Percentiles rank a stretch among this genome's conserved stretches.
These are phyloP conservation scores for Hoplodrina ambigua DNA, from an alignment of 2,888 invertebrate species.

Conservation along the genomic window DNA sequence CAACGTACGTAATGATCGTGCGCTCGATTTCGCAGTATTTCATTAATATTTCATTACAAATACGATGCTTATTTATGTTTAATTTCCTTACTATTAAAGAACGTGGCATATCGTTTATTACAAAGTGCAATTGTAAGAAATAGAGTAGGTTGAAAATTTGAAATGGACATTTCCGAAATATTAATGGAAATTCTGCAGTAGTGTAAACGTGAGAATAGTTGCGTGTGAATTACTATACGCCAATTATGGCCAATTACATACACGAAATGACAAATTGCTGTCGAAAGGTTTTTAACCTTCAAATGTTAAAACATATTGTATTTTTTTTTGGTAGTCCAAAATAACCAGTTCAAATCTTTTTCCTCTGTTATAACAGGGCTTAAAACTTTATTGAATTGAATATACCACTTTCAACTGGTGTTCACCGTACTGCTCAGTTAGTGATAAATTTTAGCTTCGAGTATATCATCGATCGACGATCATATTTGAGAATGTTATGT, in stretches of 20 bases:
- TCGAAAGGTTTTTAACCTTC: conserved; percentile 80
- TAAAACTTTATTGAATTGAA: neutral
- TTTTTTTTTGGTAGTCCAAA: conserved; percentile 16
- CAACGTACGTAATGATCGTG: conserved; percentile 51
- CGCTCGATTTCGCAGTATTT: conserved; percentile 53
- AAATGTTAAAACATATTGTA: conserved; percentile 31
- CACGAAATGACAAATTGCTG: conserved; percentile 76
- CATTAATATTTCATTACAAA: conserved; percentile 46
- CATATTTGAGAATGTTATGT: no score
- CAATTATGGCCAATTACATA: conserved; percentile 76
- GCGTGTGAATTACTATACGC: conserved; percentile 73
- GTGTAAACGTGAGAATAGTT: conserved; percentile 70
- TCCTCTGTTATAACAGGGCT: neutral
- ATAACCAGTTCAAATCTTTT: neutral
- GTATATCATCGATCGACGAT: no score
- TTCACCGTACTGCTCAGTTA: neutral
- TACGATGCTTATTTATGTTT: conserved; percentile 36
- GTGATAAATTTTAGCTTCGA: no score
- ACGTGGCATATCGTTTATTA: conserved; percentile 43
- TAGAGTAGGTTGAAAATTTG: conserved; percentile 39
- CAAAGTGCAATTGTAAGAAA: conserved; percentile 34
- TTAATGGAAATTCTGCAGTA: conserved; percentile 47
- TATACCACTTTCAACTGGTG: neutral
- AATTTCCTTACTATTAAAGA: conserved; percentile 42
- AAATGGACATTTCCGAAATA: conserved; percentile 56